These are phyloP conservation scores for Ariolimax columbianus DNA, from an alignment of 2,888 invertebrate species.

Conservation along the genomic window DNA sequence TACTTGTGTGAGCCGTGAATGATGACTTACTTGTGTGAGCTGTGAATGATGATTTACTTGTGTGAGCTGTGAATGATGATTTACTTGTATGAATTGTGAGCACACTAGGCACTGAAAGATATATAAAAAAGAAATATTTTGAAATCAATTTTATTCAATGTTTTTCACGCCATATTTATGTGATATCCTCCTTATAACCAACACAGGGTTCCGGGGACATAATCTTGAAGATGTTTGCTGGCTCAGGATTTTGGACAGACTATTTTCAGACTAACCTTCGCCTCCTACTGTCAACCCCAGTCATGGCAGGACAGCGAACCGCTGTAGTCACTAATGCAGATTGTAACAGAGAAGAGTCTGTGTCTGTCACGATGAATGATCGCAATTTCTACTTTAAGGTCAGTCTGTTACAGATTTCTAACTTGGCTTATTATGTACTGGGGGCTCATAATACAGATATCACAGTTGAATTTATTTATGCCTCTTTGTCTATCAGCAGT, in stretches of 20 bases:
- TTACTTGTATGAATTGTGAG: too few species aligned
- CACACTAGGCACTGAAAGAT: too few species aligned
- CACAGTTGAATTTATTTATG: too few species aligned
- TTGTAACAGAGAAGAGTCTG: conserved; percentile 49
- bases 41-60: too few species aligned
- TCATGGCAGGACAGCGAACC: conserved; percentile 5
- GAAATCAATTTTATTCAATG: not conserved
- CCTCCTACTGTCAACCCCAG: conserved; percentile 20
- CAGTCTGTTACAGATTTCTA: too few species aligned
- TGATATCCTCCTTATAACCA: not conserved
- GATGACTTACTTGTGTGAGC: too few species aligned
- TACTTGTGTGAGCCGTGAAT: too few species aligned
- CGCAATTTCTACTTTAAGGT: conserved; percentile 51
- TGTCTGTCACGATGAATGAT: conserved; percentile 52
- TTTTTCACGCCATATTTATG: not conserved
- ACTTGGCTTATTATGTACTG: too few species aligned
- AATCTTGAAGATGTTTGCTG: conserved; percentile 48
- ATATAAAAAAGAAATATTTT: not conserved
- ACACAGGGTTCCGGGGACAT: conserved; percentile 46
- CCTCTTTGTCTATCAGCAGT: too few species aligned
- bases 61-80: too few species aligned
- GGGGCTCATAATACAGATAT: too few species aligned
- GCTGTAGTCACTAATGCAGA: conserved; percentile 56
- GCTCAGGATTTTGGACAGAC: conserved; percentile 54
- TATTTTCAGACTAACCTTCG: conserved; percentile 51